Percentiles rank a stretch among this genome's conserved stretches.
Conservation (phyloP, 2,888 invertebrate genomes). For the Phortica magna region DNA sequence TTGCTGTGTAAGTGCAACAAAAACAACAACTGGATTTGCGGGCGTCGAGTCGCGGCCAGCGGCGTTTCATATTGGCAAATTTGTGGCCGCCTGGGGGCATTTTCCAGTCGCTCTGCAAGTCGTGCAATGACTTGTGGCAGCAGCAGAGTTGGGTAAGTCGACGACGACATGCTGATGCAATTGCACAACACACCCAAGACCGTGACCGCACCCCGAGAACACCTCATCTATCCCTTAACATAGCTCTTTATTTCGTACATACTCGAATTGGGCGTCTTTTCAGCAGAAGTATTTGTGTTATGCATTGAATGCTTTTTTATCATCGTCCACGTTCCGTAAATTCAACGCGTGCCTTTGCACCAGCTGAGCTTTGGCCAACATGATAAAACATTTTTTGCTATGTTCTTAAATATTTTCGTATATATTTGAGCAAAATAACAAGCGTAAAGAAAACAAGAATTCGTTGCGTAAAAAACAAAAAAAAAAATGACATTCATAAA, state of each 20-base stretch:
- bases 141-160: too few species aligned
- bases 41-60: constrained; percentile 31
- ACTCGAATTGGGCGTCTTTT: too few species aligned
- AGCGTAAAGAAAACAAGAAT: neutral
- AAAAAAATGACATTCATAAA: too few species aligned
- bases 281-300: too few species aligned
- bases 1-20: constrained; percentile 36
- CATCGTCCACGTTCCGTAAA: constrained; percentile 4
- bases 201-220: too few species aligned
- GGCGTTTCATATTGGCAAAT: constrained; percentile 4
- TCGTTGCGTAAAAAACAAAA: neutral
- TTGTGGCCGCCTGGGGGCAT: constrained; percentile 2
- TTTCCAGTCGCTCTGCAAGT: too few species aligned
- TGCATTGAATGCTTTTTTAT: constrained; percentile 3
- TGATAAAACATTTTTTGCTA: neutral
- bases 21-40: constrained; percentile 38
- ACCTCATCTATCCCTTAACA: too few species aligned
- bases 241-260: too few species aligned
- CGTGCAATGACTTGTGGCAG: too few species aligned
- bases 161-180: neutral
- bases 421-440: neutral
- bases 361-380: neutral
- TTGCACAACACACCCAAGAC: too few species aligned
- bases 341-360: neutral
- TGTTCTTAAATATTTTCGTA: neutral